These are phyloP conservation scores for Bombus superbus DNA, from an alignment of 1,140 invertebrate species.

Conservation along the genomic window DNA sequence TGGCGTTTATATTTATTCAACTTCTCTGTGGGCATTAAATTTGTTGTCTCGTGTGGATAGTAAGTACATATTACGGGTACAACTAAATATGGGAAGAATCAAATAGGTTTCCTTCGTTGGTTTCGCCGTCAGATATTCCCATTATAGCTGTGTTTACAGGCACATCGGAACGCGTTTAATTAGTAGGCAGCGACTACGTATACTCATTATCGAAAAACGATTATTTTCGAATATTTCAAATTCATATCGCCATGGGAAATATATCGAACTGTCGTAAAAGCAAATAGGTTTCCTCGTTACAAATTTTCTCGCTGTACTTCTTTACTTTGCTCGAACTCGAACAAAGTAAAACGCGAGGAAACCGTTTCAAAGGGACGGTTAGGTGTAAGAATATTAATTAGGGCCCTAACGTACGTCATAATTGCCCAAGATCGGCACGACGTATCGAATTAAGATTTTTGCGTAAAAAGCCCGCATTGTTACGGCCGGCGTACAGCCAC, in stretches of 20 bases:
- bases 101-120: not conserved
- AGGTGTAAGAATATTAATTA: not conserved
- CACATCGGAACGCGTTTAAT: slow-evolving; percentile 34
- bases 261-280: slow-evolving; percentile 40
- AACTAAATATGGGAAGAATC: not conserved
- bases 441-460: slow-evolving; percentile 67
- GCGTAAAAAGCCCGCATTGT: slow-evolving; percentile 40
- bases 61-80: too few species aligned
- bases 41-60: too few species aligned
- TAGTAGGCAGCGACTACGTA: slow-evolving; percentile 29
- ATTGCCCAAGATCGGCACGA: slow-evolving; percentile 46
- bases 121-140: not conserved
- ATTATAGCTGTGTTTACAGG: slow-evolving; percentile 15
- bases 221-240: slow-evolving; percentile 50
- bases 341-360: too few species aligned
- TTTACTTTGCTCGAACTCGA: too few species aligned
- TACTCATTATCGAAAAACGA: slow-evolving; percentile 47
- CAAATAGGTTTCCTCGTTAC: slow-evolving; percentile 5
- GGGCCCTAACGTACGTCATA: slow-evolving; percentile 39
- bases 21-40: not conserved
- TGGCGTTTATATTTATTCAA: not conserved
- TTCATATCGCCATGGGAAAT: slow-evolving; percentile 24
- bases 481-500: slow-evolving; percentile 7
- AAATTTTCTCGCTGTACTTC: too few species aligned
- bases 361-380: not conserved